Conservation (phyloP, 2,888 invertebrate species). For the Tanaodytes sp. region DNA sequence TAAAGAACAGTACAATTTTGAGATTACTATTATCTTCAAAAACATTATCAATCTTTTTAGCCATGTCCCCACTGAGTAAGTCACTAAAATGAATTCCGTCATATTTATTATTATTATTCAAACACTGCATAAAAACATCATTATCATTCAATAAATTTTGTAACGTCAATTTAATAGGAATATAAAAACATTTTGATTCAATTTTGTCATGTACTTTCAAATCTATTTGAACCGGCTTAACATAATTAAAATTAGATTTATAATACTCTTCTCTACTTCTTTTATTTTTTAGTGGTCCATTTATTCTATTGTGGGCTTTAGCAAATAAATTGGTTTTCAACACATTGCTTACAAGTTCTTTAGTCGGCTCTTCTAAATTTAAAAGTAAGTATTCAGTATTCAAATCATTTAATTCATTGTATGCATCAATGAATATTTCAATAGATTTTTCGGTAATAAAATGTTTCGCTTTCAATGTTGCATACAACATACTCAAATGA, state of each 20-base stretch:
- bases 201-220: not conserved
- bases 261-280: conserved; percentile 7
- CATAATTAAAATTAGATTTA: conserved; percentile 19
- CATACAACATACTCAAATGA: conserved; percentile 1
- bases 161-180: not conserved
- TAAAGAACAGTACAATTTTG: not conserved
- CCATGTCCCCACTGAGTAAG: conserved; percentile 5
- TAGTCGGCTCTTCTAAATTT: conserved; percentile 9
- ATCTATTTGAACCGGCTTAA: not conserved
- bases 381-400: conserved; percentile 5
- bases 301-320: conserved; percentile 10
- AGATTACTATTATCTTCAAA: not conserved
- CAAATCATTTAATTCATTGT: not conserved
- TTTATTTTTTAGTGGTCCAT: conserved; percentile 10
- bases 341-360: not conserved
- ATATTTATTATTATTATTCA: conserved; percentile 10
- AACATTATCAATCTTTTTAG: not conserved
- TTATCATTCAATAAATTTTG: conserved; percentile 7
- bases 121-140: conserved; percentile 15
- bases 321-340: not conserved
- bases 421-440: conserved; percentile 5
- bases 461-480: conserved; percentile 7
- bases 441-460: conserved; percentile 1
- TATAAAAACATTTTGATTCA: not conserved
- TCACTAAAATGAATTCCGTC: conserved; percentile 7